A percentile compares a stretch with the other conserved stretches of the same genome.
These are phyloP conservation scores for Carpatolechia fugitivella DNA, from an alignment of 2,888 invertebrate genomes.

Conservation along the genomic window DNA sequence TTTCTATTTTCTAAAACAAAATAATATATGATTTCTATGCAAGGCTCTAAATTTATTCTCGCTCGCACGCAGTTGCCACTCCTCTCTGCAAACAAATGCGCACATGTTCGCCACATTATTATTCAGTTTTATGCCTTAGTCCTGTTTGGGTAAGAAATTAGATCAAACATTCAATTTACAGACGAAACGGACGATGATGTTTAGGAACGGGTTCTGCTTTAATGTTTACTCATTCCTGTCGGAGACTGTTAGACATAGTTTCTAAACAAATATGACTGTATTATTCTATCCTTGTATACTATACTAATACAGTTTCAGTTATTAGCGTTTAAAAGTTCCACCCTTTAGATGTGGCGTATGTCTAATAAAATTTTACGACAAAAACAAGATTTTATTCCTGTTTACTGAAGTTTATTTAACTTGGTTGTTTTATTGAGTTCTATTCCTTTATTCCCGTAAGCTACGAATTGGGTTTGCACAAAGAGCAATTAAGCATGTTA, in stretches of 20 bases:
- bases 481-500: conserved; percentile 2
- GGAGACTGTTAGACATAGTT: no score
- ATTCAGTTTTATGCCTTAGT: conserved; percentile 6
- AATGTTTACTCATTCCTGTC: no score
- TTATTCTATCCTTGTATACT: no score
- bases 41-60: conserved; percentile 51
- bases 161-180: conserved; percentile 1
- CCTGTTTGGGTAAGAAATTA: conserved; percentile 1
- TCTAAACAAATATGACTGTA: no score
- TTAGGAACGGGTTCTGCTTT: background rate
- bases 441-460: background rate
- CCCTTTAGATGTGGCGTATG: no score
- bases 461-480: background rate
- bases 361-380: background rate
- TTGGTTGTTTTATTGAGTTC: background rate
- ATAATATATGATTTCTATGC: background rate
- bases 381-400: background rate
- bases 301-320: no score
- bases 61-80: conserved; percentile 46
- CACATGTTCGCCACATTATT: conserved; percentile 12
- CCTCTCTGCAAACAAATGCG: conserved; percentile 37
- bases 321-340: no score
- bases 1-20: background rate
- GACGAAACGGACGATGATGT: background rate
- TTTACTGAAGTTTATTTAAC: background rate